A percentile compares a stretch with the other conserved stretches of the same genome.
phyloP scores from a whole-genome alignment of 2,888 invertebrate species.

The Boloria selene region DNA sequence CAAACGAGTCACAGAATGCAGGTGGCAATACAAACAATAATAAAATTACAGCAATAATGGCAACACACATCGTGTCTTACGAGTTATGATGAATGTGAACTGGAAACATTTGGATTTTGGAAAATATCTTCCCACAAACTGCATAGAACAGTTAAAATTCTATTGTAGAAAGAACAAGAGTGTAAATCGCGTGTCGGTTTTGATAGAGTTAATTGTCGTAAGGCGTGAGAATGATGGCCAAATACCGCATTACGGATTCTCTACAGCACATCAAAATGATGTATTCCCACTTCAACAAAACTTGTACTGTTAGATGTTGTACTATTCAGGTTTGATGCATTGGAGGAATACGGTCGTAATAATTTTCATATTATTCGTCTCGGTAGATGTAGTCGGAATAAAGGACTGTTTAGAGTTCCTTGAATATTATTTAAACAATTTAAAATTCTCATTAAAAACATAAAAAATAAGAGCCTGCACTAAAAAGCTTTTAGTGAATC shows the following conservation, averaged over 20 bases:
- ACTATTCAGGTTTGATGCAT: conserved; percentile 43
- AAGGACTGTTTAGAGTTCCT: conserved; percentile 16
- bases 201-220: conserved; percentile 36
- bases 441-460: background rate
- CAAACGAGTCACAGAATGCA: conserved; percentile 15
- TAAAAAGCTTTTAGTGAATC: no score
- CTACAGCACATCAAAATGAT: conserved; percentile 62
- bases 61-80: conserved; percentile 30
- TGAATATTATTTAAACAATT: conserved; percentile 8
- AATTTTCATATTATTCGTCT: conserved; percentile 23
- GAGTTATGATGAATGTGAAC: conserved; percentile 34
- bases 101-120: conserved; percentile 39
- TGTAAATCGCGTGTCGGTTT: conserved; percentile 18
- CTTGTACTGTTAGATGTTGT: conserved; percentile 42
- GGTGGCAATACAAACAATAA: conserved; percentile 29
- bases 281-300: conserved; percentile 45
- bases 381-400: conserved; percentile 12
- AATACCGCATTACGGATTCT: conserved; percentile 64
- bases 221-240: conserved; percentile 60
- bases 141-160: conserved; percentile 13
- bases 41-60: conserved; percentile 33
- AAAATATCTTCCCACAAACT: conserved; percentile 36
- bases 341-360: conserved; percentile 29
- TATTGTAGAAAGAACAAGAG: conserved; percentile 8
- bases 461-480: no score